Conservation (phyloP, 1,140 invertebrate genomes). For the Zaprionus capensis region DNA sequence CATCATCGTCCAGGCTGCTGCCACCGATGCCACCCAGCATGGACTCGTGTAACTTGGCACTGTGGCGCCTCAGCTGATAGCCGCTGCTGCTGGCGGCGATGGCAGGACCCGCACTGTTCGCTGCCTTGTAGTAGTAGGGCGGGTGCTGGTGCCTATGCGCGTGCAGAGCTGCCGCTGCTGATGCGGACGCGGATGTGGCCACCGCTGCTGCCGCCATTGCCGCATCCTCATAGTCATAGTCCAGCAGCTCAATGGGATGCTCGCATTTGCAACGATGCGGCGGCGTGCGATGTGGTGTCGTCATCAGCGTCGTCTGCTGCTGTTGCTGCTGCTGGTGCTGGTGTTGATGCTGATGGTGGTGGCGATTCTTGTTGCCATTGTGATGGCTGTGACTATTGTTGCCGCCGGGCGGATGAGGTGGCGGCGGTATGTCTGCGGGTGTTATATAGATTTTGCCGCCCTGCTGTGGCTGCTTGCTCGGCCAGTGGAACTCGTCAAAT, state of each 20-base stretch:
- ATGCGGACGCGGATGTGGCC: slow-evolving; percentile 34
- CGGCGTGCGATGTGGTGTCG: slow-evolving; percentile 62
- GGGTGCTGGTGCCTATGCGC: slow-evolving; percentile 68
- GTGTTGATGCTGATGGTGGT: slow-evolving; percentile 23
- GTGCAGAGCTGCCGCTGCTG: slow-evolving; percentile 28
- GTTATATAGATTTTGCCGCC: slow-evolving; percentile 79
- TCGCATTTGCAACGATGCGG: slow-evolving; percentile 78
- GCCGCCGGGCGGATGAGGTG: slow-evolving; percentile 64
- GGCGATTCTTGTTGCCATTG: slow-evolving; percentile 46
- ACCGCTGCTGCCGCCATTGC: slow-evolving; percentile 45
- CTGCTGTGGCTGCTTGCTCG: slow-evolving; percentile 58
- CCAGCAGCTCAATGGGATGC: slow-evolving; percentile 75
- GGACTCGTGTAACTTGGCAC: slow-evolving; percentile 68
- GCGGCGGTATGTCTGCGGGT: slow-evolving; percentile 77
- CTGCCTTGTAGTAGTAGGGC: slow-evolving; percentile 70
- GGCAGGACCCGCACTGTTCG: slow-evolving; percentile 5
- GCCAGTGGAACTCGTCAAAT: slow-evolving; percentile 78
- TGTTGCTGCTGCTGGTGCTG: slow-evolving; percentile 48
- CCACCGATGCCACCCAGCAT: slow-evolving; percentile 69
- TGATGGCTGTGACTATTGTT: slow-evolving; percentile 43
- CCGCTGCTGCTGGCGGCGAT: slow-evolving; percentile 11
- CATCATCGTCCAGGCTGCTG: slow-evolving; percentile 68
- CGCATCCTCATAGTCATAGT: slow-evolving; percentile 62
- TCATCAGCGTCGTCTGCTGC: slow-evolving; percentile 39
- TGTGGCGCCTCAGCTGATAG: slow-evolving; percentile 57